phyloP scores from a whole-genome alignment of 2,797 vertebrate species.

The Acipenser oxyrinchus region DNA sequence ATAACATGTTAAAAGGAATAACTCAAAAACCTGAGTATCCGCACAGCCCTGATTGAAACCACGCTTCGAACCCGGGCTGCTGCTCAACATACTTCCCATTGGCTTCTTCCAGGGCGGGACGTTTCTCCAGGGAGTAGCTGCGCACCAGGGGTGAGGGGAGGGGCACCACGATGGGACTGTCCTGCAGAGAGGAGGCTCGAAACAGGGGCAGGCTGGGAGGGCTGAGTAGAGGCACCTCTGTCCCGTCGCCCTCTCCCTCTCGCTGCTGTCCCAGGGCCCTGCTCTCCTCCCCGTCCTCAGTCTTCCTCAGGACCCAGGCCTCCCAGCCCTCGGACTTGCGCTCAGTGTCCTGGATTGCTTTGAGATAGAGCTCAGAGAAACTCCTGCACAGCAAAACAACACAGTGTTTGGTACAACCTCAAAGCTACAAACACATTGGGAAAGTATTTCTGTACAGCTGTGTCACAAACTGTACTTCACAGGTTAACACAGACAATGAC shows the following conservation, averaged over 20 bases:
- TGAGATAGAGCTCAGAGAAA: slow-evolving; percentile 81
- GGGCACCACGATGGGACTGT: slow-evolving; percentile 43
- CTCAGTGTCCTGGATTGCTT: slow-evolving; percentile 76
- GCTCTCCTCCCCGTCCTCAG: slow-evolving; percentile 37
- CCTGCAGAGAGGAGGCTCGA: slow-evolving; percentile 66
- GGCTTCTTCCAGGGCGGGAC: slow-evolving; percentile 35
- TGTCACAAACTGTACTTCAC: too few relatives aligned
- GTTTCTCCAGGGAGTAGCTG: slow-evolving; percentile 60
- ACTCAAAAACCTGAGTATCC: background rate
- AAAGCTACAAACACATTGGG: too few relatives aligned
- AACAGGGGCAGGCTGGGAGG: slow-evolving; percentile 54
- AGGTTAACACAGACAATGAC: too few relatives aligned
- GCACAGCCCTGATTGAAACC: too few relatives aligned
- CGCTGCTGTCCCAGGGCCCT: slow-evolving; percentile 18
- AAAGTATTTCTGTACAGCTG: too few relatives aligned
- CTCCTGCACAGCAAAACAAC: slow-evolving; percentile 52
- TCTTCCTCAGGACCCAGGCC: slow-evolving; percentile 65
- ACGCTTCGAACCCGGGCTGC: too few relatives aligned
- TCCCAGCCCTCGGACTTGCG: slow-evolving; percentile 59
- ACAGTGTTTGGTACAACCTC: too few relatives aligned
- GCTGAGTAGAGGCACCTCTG: slow-evolving; percentile 36
- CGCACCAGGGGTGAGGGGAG: slow-evolving; percentile 38
- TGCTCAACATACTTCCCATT: slow-evolving; percentile 37
- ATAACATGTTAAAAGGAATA: too few relatives aligned
- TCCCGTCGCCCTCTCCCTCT: slow-evolving; percentile 30